Evolutionary conservation across 2,113 vertebrate species (phyloP).

Genomic region (Xenus cinereus): DNA sequence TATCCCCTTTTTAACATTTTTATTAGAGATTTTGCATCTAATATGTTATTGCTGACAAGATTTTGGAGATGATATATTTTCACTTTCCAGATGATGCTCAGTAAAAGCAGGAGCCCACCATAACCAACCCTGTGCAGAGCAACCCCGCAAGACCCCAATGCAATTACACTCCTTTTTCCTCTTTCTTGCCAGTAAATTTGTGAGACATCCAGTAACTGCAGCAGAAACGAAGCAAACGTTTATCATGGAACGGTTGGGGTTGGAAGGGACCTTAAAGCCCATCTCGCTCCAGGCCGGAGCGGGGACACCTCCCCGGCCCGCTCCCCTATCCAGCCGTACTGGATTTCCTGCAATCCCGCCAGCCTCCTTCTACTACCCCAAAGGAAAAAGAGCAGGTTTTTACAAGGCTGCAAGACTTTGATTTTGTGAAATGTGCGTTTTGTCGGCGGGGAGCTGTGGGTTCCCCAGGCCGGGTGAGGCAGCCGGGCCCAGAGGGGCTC

Average conservation of each 20-base stretch:
- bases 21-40: neutral
- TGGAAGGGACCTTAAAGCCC: neutral
- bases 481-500: neutral
- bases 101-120: neutral
- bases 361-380: neutral
- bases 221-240: neutral
- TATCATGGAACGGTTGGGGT: too few species aligned
- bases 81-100: accelerated
- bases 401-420: neutral
- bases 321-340: neutral
- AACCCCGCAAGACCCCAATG: neutral
- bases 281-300: neutral
- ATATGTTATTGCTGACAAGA: neutral
- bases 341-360: neutral
- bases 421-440: neutral
- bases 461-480: accelerated
- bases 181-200: neutral
- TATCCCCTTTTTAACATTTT: neutral
- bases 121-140: neutral
- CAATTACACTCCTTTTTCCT: neutral
- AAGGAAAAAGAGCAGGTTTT: neutral
- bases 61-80: neutral
- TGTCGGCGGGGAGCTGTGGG: neutral
- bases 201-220: neutral
- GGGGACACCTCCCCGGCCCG: neutral